These are phyloP conservation scores for Argopecten irradians DNA, from an alignment of 1,140 invertebrate species.

Conservation along the genomic window DNA sequence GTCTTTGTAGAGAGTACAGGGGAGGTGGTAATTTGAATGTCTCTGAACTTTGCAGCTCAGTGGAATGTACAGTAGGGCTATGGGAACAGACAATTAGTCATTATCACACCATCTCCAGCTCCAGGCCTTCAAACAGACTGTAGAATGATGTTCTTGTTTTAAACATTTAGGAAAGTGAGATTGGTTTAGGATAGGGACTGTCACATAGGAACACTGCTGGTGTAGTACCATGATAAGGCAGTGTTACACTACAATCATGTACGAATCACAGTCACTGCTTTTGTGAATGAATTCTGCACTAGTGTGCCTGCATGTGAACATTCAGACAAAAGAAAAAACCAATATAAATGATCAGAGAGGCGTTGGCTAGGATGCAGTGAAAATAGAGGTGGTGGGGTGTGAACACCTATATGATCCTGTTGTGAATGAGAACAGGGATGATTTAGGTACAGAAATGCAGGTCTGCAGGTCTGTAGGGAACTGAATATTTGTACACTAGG, in stretches of 20 bases:
- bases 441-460: too few species aligned
- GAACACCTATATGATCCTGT: too few species aligned
- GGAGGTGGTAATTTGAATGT: too few species aligned
- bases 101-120: neutral
- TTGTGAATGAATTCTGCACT: neutral
- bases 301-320: neutral
- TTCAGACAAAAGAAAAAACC: neutral
- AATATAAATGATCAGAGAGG: neutral
- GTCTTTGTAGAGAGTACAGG: too few species aligned
- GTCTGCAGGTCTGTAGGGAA: too few species aligned
- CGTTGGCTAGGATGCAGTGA: neutral
- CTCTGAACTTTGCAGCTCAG: too few species aligned
- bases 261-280: neutral
- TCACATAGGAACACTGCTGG: neutral
- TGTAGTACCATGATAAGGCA: neutral
- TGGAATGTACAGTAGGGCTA: neutral
- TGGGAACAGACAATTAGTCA: neutral
- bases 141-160: neutral
- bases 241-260: neutral
- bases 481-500: too few species aligned
- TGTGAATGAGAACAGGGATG: too few species aligned
- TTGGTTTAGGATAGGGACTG: neutral
- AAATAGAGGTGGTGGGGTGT: too few species aligned
- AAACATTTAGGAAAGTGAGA: conserved; percentile 1
- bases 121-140: neutral